Evolutionary conservation across 2,888 invertebrate species (phyloP), one percentile per base, ranked within the genome.

Genomic region (Amphipyra tragopoginis): DNA sequence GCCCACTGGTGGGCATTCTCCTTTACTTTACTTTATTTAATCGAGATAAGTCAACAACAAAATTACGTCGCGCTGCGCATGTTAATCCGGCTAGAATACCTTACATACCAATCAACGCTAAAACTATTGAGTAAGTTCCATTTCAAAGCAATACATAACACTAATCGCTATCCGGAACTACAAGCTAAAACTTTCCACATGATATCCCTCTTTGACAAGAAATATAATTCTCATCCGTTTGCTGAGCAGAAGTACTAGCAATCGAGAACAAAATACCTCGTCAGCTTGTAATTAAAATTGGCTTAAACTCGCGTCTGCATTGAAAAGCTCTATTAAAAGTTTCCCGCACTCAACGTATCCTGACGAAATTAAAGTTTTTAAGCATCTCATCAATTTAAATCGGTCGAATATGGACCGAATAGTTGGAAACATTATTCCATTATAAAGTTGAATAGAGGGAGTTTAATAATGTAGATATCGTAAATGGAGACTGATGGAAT

Each of bases 201-300:
- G 13, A 39, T 39, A 13, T 29, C 29, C 29, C 7, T 14, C 1
- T 39, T 39, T 39, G 13, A 13, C 39, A 39, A 39, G 39, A 39
- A 39, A 39, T 5, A 15, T 40, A 33, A 38, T 38, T 39, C 14
- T 34, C n/a, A n/a, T 15, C 10, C 0, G 34, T 63, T 48, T 15
- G 11, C 15, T 14, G 10, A 36, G 15, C 34, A n/a, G 10, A 42
- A 14, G 15, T 10, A 47, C 13, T 43, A 43, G 48, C 52, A 29
- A 58, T 52, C 26, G 14, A 15, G 14, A 63, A 65, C 64, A 65
- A 73, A 74, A 78, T 75, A 80, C 67, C 73, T 81, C 77, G 75
- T 77, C 65, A 59, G 77, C 45, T 83, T 65, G 82, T 84, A 88
- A 89, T 89, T 89, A 87, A 89, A 88, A 87, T 82, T 86, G 88